Evolutionary conservation across 2,113 vertebrate species (phyloP), one percentile per base, ranked within the genome.

Genomic region (Cyanoderma ruficeps): DNA sequence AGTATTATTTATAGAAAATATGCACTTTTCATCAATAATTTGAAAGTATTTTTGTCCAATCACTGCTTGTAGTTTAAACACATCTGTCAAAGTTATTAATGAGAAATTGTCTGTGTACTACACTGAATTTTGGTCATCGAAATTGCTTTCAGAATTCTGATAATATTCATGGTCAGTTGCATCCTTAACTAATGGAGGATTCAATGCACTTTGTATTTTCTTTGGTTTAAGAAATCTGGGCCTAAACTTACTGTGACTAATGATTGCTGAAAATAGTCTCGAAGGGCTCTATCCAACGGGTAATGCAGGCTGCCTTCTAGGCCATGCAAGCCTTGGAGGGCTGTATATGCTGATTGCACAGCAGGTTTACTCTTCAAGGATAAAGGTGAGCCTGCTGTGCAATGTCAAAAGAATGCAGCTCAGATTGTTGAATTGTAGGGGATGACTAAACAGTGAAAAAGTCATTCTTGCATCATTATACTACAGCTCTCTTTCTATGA

Each of bases 261-360:
- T 92, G 80, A 56, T 17, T 91, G 87, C 67, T 83, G 72, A 64
- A 93, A 95, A 75, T 70, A 68, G 87, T 94, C 95, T 87, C 80
- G 4, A 28, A 81, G 59, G 87, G 61, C 69, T 88, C 79, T 41
- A 18, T 64, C 35, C 42, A 55, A 19, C 6, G 63, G 52, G 76
- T 50, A 78, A 81, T 47, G 55, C 75, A 72, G 84, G 27, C 70
- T 95, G 82, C 53, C 90, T 95, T 89, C 50, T 92, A 93, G 94
- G 96, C 93, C 92, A 89, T 8, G 13, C 89, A 61, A 83, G 87
- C 91, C 94, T 95, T 81, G 87, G 78, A 91, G 93, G 77, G 84
- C 86, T 41, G 11, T 82, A 44, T 84, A 85, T 92, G 93, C 83
- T 92, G 94, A 93, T 76, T 93, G 75, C 91, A 83, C 90, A 96